Base-by-base conservation (phyloP, 2,113 vertebrate genomes). In the Lampris incognitus region DNA sequence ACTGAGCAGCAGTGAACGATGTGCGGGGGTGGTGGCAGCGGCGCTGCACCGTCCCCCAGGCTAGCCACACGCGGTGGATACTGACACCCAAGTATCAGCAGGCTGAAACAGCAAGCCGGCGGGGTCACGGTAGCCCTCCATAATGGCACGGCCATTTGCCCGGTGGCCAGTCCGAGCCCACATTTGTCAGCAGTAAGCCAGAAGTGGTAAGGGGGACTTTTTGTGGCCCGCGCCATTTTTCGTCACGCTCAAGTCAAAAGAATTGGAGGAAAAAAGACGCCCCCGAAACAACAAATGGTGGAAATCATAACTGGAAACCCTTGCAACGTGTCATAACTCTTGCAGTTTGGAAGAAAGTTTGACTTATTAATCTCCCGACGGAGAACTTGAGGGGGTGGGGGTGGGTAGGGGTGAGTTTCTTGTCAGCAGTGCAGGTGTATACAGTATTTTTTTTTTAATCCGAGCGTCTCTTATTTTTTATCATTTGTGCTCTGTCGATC, bases 381-480 rank as follows among this genome's bases (percentile, higher is more conserved):
- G 74, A 82, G 66, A 57, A 82, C 82, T 79, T 84, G 70, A 79
- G 83, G 85, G 79, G 83, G 84, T 83, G 81, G 74, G 42, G 69
- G 60, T 69, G 39, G 69, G 24, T 24, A 77, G 78, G 48, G 50
- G 54, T 71, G 82, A 71, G 69, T 78, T 50, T 80, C 62, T 83
- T 74, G 75, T 84, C 79, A 83, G 80, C 50, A 42, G 11, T 56
- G 83, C 59, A 58, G 79, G 76, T 76, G 62, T 79, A 68, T 69
- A 73, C 78, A 77, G 78, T 83, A 74, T 66, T 82, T 85, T 24
- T 24, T 24, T 24, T 76, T 85, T 76, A 74, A 87, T 85, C 58
- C 42, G 39, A 46, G 69, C 38, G 41, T 51, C 69, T 42, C 63
- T 68, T 80, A 63, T 81, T 73, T 76, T 74, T 80, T 60, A 40